Evolutionary conservation across 2,888 invertebrate genomes (phyloP).

Genomic region (Spodoptera picta): DNA sequence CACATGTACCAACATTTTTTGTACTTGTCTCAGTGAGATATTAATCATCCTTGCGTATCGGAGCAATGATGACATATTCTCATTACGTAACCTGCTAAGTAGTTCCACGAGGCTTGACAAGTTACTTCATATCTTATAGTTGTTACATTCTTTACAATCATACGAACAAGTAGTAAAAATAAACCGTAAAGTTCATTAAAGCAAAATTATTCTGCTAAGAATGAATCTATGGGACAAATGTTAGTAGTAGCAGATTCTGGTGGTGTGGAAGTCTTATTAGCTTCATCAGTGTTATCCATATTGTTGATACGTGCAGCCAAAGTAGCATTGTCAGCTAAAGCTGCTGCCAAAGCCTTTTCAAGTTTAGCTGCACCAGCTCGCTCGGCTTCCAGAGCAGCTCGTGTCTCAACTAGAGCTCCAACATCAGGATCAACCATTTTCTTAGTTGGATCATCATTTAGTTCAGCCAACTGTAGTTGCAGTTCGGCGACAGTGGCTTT

Average conservation of each 20-base stretch:
- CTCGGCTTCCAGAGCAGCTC: constrained; percentile 75
- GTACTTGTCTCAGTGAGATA: constrained; percentile 28
- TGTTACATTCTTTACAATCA: not conserved
- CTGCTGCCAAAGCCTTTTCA: constrained; percentile 75
- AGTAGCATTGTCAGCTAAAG: constrained; percentile 75
- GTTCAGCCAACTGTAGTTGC: constrained; percentile 61
- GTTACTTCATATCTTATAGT: constrained; percentile 28
- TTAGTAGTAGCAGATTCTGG: constrained; percentile 57
- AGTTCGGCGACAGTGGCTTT: constrained; percentile 70
- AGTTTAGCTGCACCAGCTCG: constrained; percentile 72
- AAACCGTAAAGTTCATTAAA: not conserved
- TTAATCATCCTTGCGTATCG: constrained; percentile 37
- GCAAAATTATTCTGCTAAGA: constrained; percentile 75
- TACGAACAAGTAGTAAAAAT: no score
- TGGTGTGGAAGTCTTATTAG: constrained; percentile 45
- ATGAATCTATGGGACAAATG: constrained; percentile 77
- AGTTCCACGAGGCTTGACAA: constrained; percentile 26
- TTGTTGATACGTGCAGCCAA: constrained; percentile 71
- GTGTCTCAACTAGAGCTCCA: constrained; percentile 69
- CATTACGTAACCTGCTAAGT: constrained; percentile 28
- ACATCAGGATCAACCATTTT: constrained; percentile 56
- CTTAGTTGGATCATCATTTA: constrained; percentile 43
- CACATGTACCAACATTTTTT: constrained; percentile 30
- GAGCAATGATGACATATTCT: constrained; percentile 45
- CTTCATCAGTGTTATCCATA: constrained; percentile 60